These are phyloP conservation scores for Cisticola juncidis DNA, from an alignment of 2,113 vertebrate species.

Conservation along the genomic window DNA sequence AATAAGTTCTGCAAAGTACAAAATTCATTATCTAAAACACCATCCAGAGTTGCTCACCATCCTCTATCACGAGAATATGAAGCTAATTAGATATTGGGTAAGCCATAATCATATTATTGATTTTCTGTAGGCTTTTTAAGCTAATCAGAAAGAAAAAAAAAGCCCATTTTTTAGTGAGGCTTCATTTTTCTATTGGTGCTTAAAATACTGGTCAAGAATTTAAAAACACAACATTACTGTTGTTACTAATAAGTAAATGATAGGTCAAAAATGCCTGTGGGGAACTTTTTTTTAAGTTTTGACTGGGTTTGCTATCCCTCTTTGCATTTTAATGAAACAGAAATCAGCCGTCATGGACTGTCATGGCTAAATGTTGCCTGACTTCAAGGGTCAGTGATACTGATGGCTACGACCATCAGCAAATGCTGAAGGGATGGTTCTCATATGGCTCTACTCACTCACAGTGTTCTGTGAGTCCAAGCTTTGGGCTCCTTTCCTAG, in stretches of 20 bases:
- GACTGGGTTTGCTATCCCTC: neutral
- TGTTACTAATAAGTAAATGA: neutral
- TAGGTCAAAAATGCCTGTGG: neutral
- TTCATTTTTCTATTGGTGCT: neutral
- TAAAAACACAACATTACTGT: neutral
- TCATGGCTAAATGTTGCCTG: neutral
- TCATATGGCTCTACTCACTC: neutral
- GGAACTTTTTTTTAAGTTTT: neutral
- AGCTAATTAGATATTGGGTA: neutral
- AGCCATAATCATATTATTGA: neutral
- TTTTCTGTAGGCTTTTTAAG: neutral
- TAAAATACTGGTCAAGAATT: neutral
- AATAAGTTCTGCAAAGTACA: conserved; percentile 35
- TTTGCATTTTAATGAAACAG: neutral
- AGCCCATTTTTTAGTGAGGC: neutral
- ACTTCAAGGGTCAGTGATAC: neutral
- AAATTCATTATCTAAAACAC: conserved; percentile 21
- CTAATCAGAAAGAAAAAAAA: neutral
- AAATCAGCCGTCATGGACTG: neutral
- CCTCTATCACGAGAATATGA: neutral
- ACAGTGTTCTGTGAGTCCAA: neutral
- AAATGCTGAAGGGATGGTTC: neutral
- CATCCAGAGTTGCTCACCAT: neutral
- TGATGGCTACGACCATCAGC: neutral
- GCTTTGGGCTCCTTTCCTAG: neutral